Evolutionary conservation across 2,113 vertebrate species (phyloP), one percentile per base, ranked within the genome.

Genomic region (Lepisosteus osseus): DNA sequence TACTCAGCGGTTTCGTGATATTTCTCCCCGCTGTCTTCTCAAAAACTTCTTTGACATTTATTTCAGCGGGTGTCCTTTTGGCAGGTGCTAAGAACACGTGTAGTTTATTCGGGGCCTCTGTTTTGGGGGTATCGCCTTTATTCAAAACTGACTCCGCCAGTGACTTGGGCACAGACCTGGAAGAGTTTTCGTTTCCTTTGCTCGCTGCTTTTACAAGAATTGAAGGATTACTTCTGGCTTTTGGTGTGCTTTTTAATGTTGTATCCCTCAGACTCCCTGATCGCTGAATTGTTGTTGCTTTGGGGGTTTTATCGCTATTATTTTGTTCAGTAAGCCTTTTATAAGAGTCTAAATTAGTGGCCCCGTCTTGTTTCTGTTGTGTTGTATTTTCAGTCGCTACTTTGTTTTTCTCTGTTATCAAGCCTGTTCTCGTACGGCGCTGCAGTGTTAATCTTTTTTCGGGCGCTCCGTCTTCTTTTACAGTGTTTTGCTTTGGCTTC

Each of bases 361-460:
- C 78, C 73, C 63, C 79, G 3, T 54, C 73, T 54, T 72, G 75
- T 12, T 63, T 71, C 7, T 70, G 72, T 29, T 29, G 29, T n/a
- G 43, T 0, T 2, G 51, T 29, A 42, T 44, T 66, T 6, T 65
- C 3, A 40, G 12, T 51, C 29, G 29, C 29, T 51, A 51, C 70
- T 47, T 8, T 72, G 6, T 7, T 7, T 9, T 74, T 89, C 5
- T 80, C 91, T 69, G 66, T 14, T 29, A 29, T 29, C 0, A 79
- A 89, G 0, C 79, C 87, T 6, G 83, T 81, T 73, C 88, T 87
- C 40, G 81, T 76, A 15, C 84, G 75, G 6, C 90, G 90, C 68
- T 84, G 91, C 44, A 97, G 78, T 0, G 76, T 88, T 45, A 91
- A 83, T 11, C 79, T 86, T 69, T 88, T 88, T 56, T 89, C 91